Base-by-base conservation (phyloP, 2,888 invertebrate genomes). In the Ferdinandea cuprea region DNA sequence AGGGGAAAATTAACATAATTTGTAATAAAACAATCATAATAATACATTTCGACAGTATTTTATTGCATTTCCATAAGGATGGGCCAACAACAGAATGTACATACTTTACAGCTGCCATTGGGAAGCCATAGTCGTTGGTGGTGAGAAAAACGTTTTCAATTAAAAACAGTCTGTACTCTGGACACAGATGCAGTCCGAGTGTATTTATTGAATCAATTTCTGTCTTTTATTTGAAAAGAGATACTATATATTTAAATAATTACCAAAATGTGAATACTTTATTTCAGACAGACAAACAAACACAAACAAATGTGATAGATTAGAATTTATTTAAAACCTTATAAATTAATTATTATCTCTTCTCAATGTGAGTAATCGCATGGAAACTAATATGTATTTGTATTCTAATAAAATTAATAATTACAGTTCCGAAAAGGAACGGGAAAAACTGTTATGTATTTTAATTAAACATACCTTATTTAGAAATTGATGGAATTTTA, bases 11-110 rank as follows among this genome's bases (percentile, higher is more conserved):
- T 65, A 50, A 65, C 63, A 65, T 65, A 50, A 65, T 50, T 50
- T 25, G 35, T 48, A 35, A 65, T 65, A 65, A 65, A 65, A 50
- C 63, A 65, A 50, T 50, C 50, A 37, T 28, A 61, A 65, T 65
- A 28, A 50, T 15, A 15, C 25, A 37, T 65, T 65, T 37, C 50
- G 50, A 65, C 37, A 40, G 15, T 15, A 65, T 50, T 65, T 65
- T 50, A 65, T 50, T 35, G 15, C 19, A 1, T 17, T 32, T 32
- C 17, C 9, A 15, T 25, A 28, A 3, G 21, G 17, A 11, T 21
- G 21, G n/a, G 25, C 3, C 25, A 11, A 11, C 15, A 9, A 30
- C 15, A 48, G 30, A 50, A 15, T 25, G 21, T 25, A 25, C 28
- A 7, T 13, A 50, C 8, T 25, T 11, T 25, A 25, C 28, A 7